A percentile compares a stretch with the other conserved stretches of the same genome.
These are phyloP conservation scores for Boulengeromyrus knoepffleri DNA, from an alignment of 2,113 vertebrate species.

Conservation along the genomic window DNA sequence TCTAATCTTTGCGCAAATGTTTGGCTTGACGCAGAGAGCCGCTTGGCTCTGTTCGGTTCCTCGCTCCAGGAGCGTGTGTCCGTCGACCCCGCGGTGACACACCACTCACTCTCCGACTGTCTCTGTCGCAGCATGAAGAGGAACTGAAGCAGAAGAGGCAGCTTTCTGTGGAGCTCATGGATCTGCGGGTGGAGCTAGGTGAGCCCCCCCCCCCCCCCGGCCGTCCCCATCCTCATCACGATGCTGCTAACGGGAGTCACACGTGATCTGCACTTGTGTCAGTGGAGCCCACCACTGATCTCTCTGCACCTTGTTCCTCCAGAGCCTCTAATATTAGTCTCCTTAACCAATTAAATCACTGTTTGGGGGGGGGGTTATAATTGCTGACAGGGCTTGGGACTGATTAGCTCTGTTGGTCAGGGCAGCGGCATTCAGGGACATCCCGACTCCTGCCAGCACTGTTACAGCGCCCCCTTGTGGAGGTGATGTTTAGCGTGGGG, in stretches of 20 bases:
- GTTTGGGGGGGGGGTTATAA: neutral
- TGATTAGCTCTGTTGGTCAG: neutral
- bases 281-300: neutral
- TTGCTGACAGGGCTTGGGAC: neutral
- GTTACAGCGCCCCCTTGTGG: neutral
- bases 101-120: neutral
- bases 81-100: neutral
- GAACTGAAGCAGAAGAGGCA: conserved; percentile 61
- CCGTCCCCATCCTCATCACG: neutral
- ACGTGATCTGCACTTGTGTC: neutral
- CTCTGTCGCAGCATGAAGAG: conserved; percentile 61
- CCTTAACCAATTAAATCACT: neutral
- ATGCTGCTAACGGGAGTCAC: neutral
- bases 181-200: conserved; percentile 71
- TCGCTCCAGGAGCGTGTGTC: neutral
- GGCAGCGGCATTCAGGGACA: neutral
- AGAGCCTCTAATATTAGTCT: neutral
- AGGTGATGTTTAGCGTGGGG: neutral
- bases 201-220: conserved; percentile 40
- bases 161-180: conserved; percentile 66
- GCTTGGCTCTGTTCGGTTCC: no score
- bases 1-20: neutral
- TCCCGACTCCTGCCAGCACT: neutral
- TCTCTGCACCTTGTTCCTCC: neutral
- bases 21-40: neutral